Evolutionary conservation across 1,140 invertebrate species (phyloP).

Genomic region (Hylaeus volcanicus): DNA sequence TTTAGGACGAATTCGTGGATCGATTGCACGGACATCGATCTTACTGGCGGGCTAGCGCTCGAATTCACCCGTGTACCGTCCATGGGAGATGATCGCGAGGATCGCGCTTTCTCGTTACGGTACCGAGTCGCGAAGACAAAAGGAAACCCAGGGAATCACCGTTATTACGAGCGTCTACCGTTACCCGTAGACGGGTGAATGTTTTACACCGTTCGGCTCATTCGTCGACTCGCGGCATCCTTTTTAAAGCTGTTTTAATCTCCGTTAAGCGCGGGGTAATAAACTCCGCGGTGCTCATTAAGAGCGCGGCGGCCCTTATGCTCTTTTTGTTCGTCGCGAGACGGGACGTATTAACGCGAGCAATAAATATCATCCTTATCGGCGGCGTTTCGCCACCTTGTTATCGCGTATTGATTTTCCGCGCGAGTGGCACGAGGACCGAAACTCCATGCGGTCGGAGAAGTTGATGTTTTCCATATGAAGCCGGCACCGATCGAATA

Average conservation of each 20-base stretch:
- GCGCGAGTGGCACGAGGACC: neutral
- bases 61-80: too few species aligned
- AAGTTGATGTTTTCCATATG: too few species aligned
- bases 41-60: too few species aligned
- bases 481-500: too few species aligned
- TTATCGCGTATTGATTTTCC: conserved; percentile 67
- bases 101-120: neutral
- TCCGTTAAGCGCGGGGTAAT: conserved; percentile 54
- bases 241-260: conserved; percentile 58
- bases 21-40: too few species aligned
- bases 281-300: conserved; percentile 56
- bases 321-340: conserved; percentile 41
- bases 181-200: neutral
- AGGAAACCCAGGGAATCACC: neutral
- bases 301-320: conserved; percentile 21
- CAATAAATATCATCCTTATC: conserved; percentile 67
- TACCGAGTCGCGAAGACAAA: neutral
- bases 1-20: too few species aligned
- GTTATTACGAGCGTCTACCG: neutral
- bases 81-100: too few species aligned
- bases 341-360: conserved; percentile 53
- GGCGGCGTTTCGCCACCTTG: conserved; percentile 60
- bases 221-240: conserved; percentile 11
- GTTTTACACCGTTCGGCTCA: conserved; percentile 9
- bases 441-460: neutral